phyloP scores from a whole-genome alignment of 1,140 invertebrate genomes.

The Bactericera cockerelli region DNA sequence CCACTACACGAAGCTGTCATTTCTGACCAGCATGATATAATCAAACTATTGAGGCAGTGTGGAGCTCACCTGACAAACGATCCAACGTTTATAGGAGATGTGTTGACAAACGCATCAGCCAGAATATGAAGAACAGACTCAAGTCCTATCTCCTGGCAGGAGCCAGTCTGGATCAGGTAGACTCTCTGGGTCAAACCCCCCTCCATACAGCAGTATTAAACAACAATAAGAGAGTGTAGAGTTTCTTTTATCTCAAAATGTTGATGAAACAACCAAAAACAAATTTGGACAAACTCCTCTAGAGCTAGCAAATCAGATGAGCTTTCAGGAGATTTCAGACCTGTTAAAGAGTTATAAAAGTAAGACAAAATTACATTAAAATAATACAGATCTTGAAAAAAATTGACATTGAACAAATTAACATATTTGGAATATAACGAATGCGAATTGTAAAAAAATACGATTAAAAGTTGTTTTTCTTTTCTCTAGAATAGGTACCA shows the following conservation, averaged over 20 bases:
- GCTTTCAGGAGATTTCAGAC: not conserved
- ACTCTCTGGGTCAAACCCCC: constrained; percentile 41
- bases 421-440: too few relatives aligned
- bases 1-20: constrained; percentile 45
- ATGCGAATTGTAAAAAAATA: too few relatives aligned
- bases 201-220: constrained; percentile 35
- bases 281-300: not conserved
- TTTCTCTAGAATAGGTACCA: too few relatives aligned
- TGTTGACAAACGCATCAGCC: constrained; percentile 34
- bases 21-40: constrained; percentile 41
- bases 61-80: constrained; percentile 40
- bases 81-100: not conserved
- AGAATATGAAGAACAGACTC: constrained; percentile 36
- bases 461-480: too few relatives aligned
- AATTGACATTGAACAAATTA: too few relatives aligned
- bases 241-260: not conserved
- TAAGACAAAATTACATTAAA: too few relatives aligned
- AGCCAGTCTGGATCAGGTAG: constrained; percentile 39
- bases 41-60: constrained; percentile 40
- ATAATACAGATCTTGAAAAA: too few relatives aligned
- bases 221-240: not conserved
- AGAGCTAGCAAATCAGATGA: not conserved
- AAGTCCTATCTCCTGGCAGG: constrained; percentile 43
- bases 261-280: not conserved
- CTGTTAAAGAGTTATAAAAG: not conserved